Evolutionary conservation across 2,888 invertebrate species (phyloP).

Genomic region (Mechanitis mazaeus): DNA sequence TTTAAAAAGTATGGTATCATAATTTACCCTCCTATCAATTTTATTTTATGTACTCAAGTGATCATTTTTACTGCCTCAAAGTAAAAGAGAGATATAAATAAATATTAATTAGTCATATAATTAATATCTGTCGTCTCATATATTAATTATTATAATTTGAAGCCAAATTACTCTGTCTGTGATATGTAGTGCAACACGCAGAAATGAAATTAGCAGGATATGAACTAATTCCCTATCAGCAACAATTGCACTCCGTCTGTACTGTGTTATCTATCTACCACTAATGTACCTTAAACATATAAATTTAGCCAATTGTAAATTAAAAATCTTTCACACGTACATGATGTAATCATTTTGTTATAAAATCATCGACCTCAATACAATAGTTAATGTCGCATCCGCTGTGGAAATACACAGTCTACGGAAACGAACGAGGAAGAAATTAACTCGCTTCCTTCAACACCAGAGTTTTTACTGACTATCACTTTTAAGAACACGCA

Average conservation of each 20-base stretch:
- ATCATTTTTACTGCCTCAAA: no score
- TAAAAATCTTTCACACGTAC: no score
- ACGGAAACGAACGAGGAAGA: conserved; percentile 30
- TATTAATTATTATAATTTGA: no score
- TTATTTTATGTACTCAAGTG: no score
- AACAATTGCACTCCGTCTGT: conserved; percentile 15
- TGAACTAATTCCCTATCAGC: conserved; percentile 47
- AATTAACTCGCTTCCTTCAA: conserved; percentile 27
- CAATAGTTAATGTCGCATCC: conserved; percentile 20
- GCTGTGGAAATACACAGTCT: conserved; percentile 23
- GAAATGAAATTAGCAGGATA: conserved; percentile 33
- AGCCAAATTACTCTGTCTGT: no score
- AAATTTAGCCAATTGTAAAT: neutral
- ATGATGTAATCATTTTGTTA: no score
- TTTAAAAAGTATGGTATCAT: no score
- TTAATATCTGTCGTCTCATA: no score
- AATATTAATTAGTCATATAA: no score
- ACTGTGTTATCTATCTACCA: neutral
- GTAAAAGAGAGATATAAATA: no score
- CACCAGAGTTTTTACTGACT: conserved; percentile 25
- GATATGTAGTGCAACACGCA: no score
- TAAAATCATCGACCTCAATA: conserved; percentile 11
- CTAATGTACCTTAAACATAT: neutral
- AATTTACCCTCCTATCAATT: no score
- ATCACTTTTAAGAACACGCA: conserved; percentile 36